A percentile compares a stretch with the other conserved stretches of the same genome.
Evolutionary conservation across 1,140 invertebrate species (phyloP).

Genomic region (Calycopis cecrops): DNA sequence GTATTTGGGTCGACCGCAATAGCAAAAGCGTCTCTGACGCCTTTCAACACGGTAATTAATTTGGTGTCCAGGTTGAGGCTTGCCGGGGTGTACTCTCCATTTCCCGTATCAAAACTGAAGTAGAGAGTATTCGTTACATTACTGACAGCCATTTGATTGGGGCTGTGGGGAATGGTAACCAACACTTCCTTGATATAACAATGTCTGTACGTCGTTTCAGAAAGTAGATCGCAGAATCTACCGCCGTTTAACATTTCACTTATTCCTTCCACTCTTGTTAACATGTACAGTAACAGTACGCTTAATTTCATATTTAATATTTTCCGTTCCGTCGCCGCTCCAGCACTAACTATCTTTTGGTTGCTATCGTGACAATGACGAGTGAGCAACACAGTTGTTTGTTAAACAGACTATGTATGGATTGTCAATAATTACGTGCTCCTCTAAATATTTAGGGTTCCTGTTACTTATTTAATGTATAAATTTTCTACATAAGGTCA

Average conservation of each 20-base stretch:
- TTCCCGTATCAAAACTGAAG: slow-evolving; percentile 57
- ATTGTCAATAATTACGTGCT: too few relatives aligned
- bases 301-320: slow-evolving; percentile 3
- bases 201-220: slow-evolving; percentile 33
- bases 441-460: too few relatives aligned
- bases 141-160: slow-evolving; percentile 54
- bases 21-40: slow-evolving; percentile 58
- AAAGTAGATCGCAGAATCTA: slow-evolving; percentile 37
- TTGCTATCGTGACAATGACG: too few relatives aligned
- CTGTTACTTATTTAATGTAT: too few relatives aligned
- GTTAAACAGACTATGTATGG: too few relatives aligned
- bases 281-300: too few relatives aligned
- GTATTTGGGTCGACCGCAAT: slow-evolving; percentile 37
- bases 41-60: slow-evolving; percentile 52
- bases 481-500: too few relatives aligned
- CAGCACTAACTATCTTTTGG: too few relatives aligned
- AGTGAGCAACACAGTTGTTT: too few relatives aligned
- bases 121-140: slow-evolving; percentile 49
- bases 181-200: slow-evolving; percentile 50
- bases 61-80: slow-evolving; percentile 40
- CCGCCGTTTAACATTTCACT: slow-evolving; percentile 21
- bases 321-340: not conserved
- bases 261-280: not conserved
- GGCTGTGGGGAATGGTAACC: slow-evolving; percentile 42
- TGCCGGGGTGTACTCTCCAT: slow-evolving; percentile 49